Conservation (phyloP, 2,888 invertebrate genomes). For the Heteropelma amictum region DNA sequence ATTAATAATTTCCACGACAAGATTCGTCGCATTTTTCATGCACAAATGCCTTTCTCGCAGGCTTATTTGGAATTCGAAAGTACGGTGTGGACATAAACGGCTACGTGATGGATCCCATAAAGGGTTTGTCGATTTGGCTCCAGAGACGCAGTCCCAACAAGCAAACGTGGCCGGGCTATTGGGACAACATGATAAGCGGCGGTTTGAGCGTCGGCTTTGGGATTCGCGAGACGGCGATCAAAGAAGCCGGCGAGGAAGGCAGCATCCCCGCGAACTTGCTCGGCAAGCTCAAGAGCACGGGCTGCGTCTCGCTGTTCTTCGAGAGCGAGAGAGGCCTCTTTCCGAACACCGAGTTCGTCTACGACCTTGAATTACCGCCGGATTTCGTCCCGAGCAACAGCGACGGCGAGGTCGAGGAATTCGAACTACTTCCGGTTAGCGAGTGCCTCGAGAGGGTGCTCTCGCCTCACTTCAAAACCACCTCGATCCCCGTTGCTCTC, state of each 20-base stretch:
- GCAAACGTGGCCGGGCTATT: conserved; percentile 97
- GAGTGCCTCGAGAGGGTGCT: conserved; percentile 91
- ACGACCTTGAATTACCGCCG: conserved; percentile 92
- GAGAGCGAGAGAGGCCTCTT: conserved; percentile 95
- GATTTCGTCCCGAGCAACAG: conserved; percentile 95
- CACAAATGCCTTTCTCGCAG: conserved; percentile 72
- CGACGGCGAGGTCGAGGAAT: conserved; percentile 96
- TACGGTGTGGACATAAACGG: conserved; percentile 98
- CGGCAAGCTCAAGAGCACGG: conserved; percentile 86
- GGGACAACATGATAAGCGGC: conserved; percentile 98
- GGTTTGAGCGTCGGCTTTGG: conserved; percentile 94
- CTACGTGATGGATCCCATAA: conserved; percentile 90
- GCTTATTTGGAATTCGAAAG: conserved; percentile 93
- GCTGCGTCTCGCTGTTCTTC: conserved; percentile 93
- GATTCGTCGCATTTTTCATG: not conserved
- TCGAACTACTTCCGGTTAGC: conserved; percentile 90
- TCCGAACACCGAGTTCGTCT: conserved; percentile 96
- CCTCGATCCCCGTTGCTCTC: conserved; percentile 93
- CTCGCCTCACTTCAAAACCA: conserved; percentile 93
- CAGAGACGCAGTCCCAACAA: conserved; percentile 94
- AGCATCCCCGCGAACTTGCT: conserved; percentile 90
- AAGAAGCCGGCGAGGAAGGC: conserved; percentile 97
- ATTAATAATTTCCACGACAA: no score
- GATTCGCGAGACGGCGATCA: conserved; percentile 92
- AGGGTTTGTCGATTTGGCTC: conserved; percentile 94